Evolutionary conservation across 2,888 invertebrate genomes (phyloP), one percentile per base, ranked within the genome.

Genomic region (Sarcophaga caerulescens): DNA sequence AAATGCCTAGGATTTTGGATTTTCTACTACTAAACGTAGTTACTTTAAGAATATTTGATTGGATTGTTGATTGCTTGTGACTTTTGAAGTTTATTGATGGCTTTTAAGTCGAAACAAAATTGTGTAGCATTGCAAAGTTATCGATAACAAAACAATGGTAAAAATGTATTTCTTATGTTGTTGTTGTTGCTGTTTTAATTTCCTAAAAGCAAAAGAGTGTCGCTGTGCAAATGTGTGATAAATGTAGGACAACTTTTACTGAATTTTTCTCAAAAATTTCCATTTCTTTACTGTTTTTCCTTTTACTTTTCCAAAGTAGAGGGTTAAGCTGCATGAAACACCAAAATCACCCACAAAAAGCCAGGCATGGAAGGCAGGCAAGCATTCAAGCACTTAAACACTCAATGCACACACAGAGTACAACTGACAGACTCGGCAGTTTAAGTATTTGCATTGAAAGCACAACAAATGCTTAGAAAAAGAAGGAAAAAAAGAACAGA

Each of bases 171-270:
- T 14, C 12, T 57, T 6, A 19, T 60, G 59, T 6, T 44, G 10
- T 75, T 35, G 69, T 14, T 25, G 25, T 35, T 69, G 12, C 4
- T 17, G 17, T 5, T 52, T 52, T 17, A 14, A 65, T 65, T 82
- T 77, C 17, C 17, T 84, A 84, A 86, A 84, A 86, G 86, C 84
- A 86, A 84, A 84, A 14, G 74, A 71, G 21, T 81, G 85, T 85
- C 83, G 73, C 65, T 81, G 81, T 70, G 74, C 81, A 78, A 84
- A 84, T 81, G 63, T 81, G 60, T 70, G 81, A 69, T 78, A 75
- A 86, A 81, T 78, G 75, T 81, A 75, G 81, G 60, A 75, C 74
- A 81, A 78, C 74, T 86, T 86, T 84, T 77, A 65, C 73, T 83
- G 71, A 65, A 35, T 68, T 44, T 59, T 57, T 62, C 23, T 66